Evolutionary conservation across 2,888 invertebrate species (phyloP), one percentile per base, ranked within the genome.

Genomic region (Tachina grossa): DNA sequence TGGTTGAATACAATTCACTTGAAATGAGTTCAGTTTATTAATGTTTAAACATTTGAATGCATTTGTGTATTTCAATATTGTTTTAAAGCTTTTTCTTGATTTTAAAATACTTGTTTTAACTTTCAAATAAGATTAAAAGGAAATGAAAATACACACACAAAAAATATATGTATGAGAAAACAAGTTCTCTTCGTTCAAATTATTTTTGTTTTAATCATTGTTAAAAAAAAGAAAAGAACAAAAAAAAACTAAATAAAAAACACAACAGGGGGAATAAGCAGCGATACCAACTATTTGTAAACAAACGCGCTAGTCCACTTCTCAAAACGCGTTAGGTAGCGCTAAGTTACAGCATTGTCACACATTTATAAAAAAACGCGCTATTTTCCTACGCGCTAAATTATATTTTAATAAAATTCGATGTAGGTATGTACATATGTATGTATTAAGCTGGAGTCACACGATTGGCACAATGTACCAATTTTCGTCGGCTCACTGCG

Each of bases 11-110:
- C 53, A 63, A 47, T 79, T 79, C 71, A 53, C 55, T 63, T 55
- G 63, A 79, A 71, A 45, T 69, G 31, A 78, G 53, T 77, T 68
- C 47, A 65, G 79, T 80, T 80, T 84, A 77, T 77, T 72, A 81
- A 77, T 81, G 66, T 77, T 81, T 77, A 47, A 61, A 78, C 71
- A 80, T 84, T 84, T 76, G 71, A 84, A 80, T 71, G 72, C 47
- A 51, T 76, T 74, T 47, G 76, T 76, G 65, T 74, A 47, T 66
- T 63, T 65, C 53, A 45, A 63, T 69, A 43, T 5, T 6, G 31
- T 31, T 31, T 31, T 31, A 31, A 31, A 31, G 31, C 4, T 31
- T 31, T 63, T 47, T 49, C 6, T 65, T 39, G 51, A 9, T 69
- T 59, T 19, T 59, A 68, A 31, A 68, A 71, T 71, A 72, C 79